Evolutionary conservation across 2,888 invertebrate species (phyloP), one percentile per base, ranked within the genome.

Genomic region (Mythimna loreyi): DNA sequence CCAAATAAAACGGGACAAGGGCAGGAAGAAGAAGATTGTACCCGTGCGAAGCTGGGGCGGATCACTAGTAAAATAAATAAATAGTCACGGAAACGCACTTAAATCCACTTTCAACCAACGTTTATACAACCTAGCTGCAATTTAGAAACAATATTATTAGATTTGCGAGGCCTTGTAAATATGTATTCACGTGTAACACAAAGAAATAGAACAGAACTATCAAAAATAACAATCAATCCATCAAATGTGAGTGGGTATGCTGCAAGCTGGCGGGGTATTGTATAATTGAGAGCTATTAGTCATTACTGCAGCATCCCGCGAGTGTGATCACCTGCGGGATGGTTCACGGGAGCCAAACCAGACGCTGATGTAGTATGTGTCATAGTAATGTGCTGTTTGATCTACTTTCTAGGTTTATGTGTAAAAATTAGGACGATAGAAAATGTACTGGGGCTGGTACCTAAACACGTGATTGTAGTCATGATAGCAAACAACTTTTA

Each of bases 221-320:
- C 19, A 40, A 67, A 53, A 68, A 67, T 13, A 75, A 70, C 30
- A 68, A 68, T 55, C 30, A 49, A 21, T 19, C 45, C 1, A 68
- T 69, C 36, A 57, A 25, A 52, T 55, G 23, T 49, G 11, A 45
- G 56, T 49, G 28, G 19, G 6, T 25, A n/a, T n/a, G 13, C n/a
- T 40, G 70, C n/a, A 55, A 43, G n/a, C 36, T 5, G 45, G 7
- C 30, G 43, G 55, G 45, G 43, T 71, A 58, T 70, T 73, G 49
- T 63, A 50, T 49, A 79, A 65, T 59, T 75, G 50, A 55, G 59
- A 9, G 59, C 50, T 60, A 65, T 74, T 74, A 64, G 75, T 74
- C 40, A 64, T 55, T 36, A 74, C 61, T 58, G 36, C 69, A 75
- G 25, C 13, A 9, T 58, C 52, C 69, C 61, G 40, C 0, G 81